A percentile compares a stretch with the other conserved stretches of the same genome.
phyloP scores from a whole-genome alignment of 1,140 invertebrate genomes.

The Solen grandis region DNA sequence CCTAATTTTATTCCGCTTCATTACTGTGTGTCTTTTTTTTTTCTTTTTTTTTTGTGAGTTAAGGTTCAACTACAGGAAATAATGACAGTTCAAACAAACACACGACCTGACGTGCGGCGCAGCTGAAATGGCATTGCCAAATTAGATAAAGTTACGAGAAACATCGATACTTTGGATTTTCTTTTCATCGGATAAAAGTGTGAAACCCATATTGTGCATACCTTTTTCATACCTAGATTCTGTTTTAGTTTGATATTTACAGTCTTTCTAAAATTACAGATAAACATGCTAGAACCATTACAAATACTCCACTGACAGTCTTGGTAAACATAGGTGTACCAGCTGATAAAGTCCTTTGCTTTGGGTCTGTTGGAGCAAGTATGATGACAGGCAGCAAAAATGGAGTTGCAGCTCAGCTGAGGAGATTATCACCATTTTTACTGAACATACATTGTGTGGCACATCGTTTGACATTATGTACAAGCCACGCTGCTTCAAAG shows the following conservation, averaged over 20 bases:
- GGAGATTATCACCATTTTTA: conserved; percentile 16
- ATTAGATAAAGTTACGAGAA: neutral
- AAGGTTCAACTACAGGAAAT: too few relatives aligned
- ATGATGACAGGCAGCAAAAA: conserved; percentile 57
- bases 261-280: neutral
- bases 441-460: conserved; percentile 55
- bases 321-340: neutral
- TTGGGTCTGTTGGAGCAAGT: conserved; percentile 59
- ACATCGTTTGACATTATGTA: conserved; percentile 51
- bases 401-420: conserved; percentile 54
- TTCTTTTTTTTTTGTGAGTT: too few relatives aligned
- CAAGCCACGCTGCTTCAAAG: conserved; percentile 28
- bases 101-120: conserved; percentile 1
- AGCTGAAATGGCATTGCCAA: neutral
- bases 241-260: too few relatives aligned
- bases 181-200: neutral
- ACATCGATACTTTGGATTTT: neutral
- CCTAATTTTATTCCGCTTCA: too few relatives aligned
- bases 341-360: conserved; percentile 24
- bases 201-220: conserved; percentile 29
- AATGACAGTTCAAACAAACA: too few relatives aligned
- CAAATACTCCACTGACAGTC: neutral
- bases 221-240: too few relatives aligned
- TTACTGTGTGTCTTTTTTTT: too few relatives aligned
- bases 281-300: conserved; percentile 14